A percentile compares a stretch with the other conserved stretches of the same genome.
These are phyloP conservation scores for Arremon aurantiirostris DNA, from an alignment of 2,797 vertebrate genomes.

Conservation along the genomic window DNA sequence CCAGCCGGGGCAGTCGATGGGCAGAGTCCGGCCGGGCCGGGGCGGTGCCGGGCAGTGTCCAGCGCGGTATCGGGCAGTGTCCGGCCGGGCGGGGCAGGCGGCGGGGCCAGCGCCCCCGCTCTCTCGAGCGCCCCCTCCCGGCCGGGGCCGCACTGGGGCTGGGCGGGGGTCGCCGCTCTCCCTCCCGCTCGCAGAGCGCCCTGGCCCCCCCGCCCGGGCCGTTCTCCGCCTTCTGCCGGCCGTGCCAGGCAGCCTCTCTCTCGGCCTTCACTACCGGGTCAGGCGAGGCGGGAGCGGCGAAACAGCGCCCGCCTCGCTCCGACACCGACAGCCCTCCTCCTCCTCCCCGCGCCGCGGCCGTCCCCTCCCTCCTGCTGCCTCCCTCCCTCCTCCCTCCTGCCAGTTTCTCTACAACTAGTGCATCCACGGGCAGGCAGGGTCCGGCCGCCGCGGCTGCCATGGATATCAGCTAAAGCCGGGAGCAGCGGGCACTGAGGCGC, in stretches of 20 bases:
- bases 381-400: slow-evolving; percentile 18
- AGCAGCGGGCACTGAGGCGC: slow-evolving; percentile 57
- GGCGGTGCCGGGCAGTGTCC: neutral
- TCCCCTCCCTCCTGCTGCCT: neutral
- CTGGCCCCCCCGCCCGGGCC: neutral
- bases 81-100: neutral
- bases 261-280: slow-evolving; percentile 82
- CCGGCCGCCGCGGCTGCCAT: slow-evolving; percentile 72
- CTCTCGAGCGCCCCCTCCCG: neutral
- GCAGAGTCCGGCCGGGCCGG: too few relatives aligned
- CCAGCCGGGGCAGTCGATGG: too few relatives aligned
- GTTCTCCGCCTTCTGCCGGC: slow-evolving; percentile 65
- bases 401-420: slow-evolving; percentile 75
- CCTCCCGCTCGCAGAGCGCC: neutral
- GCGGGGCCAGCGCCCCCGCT: neutral
- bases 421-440: slow-evolving; percentile 24
- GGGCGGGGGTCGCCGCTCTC: neutral
- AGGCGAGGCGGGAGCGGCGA: slow-evolving; percentile 64
- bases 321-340: neutral
- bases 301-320: slow-evolving; percentile 62
- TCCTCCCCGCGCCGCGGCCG: neutral
- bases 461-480: slow-evolving; percentile 70
- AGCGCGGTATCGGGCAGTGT: too few relatives aligned
- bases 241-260: slow-evolving; percentile 71
- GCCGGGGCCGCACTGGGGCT: neutral